These are phyloP conservation scores for Meloe dianella DNA, from an alignment of 2,888 invertebrate species.

Conservation along the genomic window DNA sequence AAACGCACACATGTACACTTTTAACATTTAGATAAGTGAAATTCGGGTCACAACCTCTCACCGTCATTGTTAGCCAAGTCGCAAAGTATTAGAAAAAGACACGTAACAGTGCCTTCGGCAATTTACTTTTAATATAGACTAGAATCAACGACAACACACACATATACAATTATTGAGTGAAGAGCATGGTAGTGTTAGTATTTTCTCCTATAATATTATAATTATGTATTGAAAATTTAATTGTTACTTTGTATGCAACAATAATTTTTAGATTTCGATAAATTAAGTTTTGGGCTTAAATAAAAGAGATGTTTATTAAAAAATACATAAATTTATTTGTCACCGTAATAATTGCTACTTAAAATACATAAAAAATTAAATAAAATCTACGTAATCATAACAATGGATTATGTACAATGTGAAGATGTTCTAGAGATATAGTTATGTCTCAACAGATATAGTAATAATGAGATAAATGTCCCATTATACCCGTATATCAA, in stretches of 20 bases:
- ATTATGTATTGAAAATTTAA: background rate
- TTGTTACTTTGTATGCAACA: background rate
- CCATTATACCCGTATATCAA: slow-evolving; percentile 33
- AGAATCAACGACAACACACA: slow-evolving; percentile 6
- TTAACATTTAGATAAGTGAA: slow-evolving; percentile 57
- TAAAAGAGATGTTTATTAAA: slow-evolving; percentile 33
- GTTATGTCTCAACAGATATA: slow-evolving; percentile 35
- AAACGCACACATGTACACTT: slow-evolving; percentile 42
- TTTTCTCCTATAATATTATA: background rate
- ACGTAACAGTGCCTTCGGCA: slow-evolving; percentile 21
- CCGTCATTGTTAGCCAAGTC: slow-evolving; percentile 35
- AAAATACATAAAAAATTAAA: slow-evolving; percentile 41
- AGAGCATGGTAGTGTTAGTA: background rate
- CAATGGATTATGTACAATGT: slow-evolving; percentile 47
- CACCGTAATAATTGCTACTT: slow-evolving; percentile 52
- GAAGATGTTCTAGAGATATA: slow-evolving; percentile 34
- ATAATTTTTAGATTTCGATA: background rate
- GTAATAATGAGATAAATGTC: slow-evolving; percentile 27
- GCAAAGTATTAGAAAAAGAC: slow-evolving; percentile 28
- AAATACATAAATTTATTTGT: slow-evolving; percentile 58
- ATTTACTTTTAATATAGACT: slow-evolving; percentile 6
- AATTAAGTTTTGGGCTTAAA: background rate
- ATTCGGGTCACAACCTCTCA: slow-evolving; percentile 58
- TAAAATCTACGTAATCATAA: slow-evolving; percentile 41
- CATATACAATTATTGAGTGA: background rate